Evolutionary conservation across 1,140 invertebrate genomes (phyloP), one percentile per base, ranked within the genome.

Genomic region (Pachyrhynchus sulphureomaculatus): DNA sequence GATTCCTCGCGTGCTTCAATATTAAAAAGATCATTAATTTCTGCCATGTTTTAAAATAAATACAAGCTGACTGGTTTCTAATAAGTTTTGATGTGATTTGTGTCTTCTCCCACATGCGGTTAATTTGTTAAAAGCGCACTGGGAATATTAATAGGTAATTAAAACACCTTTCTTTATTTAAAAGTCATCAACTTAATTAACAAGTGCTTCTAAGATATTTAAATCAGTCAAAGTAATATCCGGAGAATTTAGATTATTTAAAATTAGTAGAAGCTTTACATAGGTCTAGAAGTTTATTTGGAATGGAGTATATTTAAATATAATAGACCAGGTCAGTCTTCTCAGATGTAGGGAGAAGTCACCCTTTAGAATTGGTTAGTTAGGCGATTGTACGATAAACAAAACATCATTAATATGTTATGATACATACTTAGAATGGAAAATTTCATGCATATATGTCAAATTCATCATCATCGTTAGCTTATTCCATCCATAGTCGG

Each of bases 71-170:
- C 29, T 51, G 29, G 48, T 51, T 36, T 51, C 48, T 18, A 51
- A 51, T 51, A 51, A 36, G 48, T 36, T 15, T 51, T 51, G 48
- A 51, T 32, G 48, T 18, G 48, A 51, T 36, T 51, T 36, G 48
- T 51, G 33, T 21, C 20, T 12, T n/a, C 48, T 29, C 48, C 48
- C 48, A 51, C 48, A 29, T 29, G 17, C 29, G 15, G 21, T 12
- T 36, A 36, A 51, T 51, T 51, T 36, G 48, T 51, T 51, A 51
- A 51, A 51, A 29, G 15, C 15, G 32, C 48, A 34, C 12, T 15
- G 24, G 18, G 32, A 51, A 51, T 51, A n/a, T 36, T 51, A 36
- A 51, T 34, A 34, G 29, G 29, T 36, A 51, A 51, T 51, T 51
- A 51, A 51, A 51, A 51, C 48, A 51, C 48, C 48, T 36, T 32